phyloP scores from a whole-genome alignment of 2,113 vertebrate species.

The Ardeotis arabs region DNA sequence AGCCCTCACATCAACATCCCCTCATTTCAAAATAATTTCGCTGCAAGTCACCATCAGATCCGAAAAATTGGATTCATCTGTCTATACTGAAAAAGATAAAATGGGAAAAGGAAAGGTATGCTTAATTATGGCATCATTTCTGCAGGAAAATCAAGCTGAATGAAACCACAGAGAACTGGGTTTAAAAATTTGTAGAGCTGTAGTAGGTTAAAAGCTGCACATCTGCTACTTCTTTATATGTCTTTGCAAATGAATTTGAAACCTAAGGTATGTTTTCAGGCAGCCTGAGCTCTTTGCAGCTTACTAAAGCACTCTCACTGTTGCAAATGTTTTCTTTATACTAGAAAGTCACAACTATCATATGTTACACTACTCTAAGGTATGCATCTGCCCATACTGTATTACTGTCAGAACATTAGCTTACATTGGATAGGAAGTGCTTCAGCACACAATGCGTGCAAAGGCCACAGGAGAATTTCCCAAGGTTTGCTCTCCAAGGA shows the following conservation, averaged over 20 bases:
- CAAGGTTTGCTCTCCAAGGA: constrained; percentile 14
- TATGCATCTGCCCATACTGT: background rate
- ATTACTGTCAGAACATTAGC: background rate
- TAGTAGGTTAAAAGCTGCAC: background rate
- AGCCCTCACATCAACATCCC: background rate
- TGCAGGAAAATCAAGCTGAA: background rate
- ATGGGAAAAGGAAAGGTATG: background rate
- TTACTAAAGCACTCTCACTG: background rate
- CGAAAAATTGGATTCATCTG: background rate
- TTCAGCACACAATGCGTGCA: background rate
- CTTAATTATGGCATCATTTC: background rate
- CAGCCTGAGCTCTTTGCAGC: background rate
- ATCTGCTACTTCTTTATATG: background rate
- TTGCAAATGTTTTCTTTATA: background rate
- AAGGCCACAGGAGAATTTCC: constrained; percentile 50
- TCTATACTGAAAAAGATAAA: background rate
- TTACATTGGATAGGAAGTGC: background rate
- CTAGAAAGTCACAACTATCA: background rate
- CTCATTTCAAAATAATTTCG: background rate
- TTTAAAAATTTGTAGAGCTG: background rate
- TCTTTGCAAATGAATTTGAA: background rate
- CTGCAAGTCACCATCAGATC: background rate
- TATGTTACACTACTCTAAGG: background rate
- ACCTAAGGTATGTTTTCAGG: background rate
- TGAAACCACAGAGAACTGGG: background rate